Evolutionary conservation across 2,113 vertebrate species (phyloP).

Genomic region (Eulacestoma nigropectus): DNA sequence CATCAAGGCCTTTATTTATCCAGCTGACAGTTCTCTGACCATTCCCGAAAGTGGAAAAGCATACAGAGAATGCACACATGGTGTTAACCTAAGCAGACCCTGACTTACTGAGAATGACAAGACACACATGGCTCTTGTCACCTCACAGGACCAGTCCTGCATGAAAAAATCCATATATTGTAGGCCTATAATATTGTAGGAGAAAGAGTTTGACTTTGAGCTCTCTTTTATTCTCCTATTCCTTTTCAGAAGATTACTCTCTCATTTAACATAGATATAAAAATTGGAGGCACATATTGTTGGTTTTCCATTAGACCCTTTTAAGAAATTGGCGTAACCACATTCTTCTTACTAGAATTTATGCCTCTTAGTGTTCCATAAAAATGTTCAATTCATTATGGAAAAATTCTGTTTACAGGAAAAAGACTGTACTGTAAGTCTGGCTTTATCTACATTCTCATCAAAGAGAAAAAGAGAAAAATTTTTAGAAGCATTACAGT

Average conservation of each 20-base stretch:
- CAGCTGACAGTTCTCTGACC: neutral
- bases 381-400: neutral
- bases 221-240: neutral
- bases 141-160: neutral
- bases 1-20: neutral
- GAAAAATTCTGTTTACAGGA: neutral
- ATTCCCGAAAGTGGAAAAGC: neutral
- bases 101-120: neutral
- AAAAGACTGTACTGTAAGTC: neutral
- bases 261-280: neutral
- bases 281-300: neutral
- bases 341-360: neutral
- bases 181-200: neutral
- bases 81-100: neutral
- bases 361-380: neutral
- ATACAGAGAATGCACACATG: neutral
- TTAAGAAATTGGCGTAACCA: neutral
- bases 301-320: neutral
- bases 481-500: neutral
- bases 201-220: neutral
- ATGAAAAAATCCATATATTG: neutral
- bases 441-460: neutral
- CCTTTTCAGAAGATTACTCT: neutral
- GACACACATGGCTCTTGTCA: neutral
- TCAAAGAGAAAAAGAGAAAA: neutral